phyloP scores from a whole-genome alignment of 2,113 vertebrate genomes.

The Protomyctophum bolini region DNA sequence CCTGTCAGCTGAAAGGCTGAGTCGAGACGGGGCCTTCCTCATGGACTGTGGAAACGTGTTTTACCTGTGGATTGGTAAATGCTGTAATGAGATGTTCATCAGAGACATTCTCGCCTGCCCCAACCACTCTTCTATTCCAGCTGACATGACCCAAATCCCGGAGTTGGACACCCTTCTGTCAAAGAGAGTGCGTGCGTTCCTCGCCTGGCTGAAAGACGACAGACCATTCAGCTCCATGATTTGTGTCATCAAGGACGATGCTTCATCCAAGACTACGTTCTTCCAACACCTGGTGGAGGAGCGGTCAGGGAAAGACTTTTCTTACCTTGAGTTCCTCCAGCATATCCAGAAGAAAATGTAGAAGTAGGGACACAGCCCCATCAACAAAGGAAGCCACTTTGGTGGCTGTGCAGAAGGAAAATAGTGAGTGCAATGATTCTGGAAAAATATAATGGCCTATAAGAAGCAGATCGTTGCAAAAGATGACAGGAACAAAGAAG shows the following conservation, averaged over 20 bases:
- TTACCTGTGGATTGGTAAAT: constrained; percentile 94
- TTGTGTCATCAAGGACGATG: constrained; percentile 84
- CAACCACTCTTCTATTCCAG: constrained; percentile 87
- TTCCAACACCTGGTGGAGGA: too few species aligned
- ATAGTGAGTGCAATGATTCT: too few species aligned
- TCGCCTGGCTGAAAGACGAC: constrained; percentile 92
- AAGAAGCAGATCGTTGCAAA: too few species aligned
- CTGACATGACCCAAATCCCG: constrained; percentile 90
- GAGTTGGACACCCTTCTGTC: constrained; percentile 87
- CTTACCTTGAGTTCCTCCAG: too few species aligned
- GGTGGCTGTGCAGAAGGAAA: too few species aligned
- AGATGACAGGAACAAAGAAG: too few species aligned
- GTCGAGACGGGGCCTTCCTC: constrained; percentile 92
- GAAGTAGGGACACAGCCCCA: constrained; percentile 3
- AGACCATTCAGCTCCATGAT: constrained; percentile 85
- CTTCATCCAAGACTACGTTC: too few species aligned
- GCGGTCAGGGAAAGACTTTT: too few species aligned
- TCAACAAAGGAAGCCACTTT: too few species aligned
- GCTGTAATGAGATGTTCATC: constrained; percentile 89
- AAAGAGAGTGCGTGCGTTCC: constrained; percentile 86
- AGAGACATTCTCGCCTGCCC: constrained; percentile 92
- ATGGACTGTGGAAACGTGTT: constrained; percentile 95
- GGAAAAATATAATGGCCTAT: too few species aligned
- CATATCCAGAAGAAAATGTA: too few species aligned
- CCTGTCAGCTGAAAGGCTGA: constrained; percentile 89